Conservation (phyloP, 2,113 vertebrate species). For the Ciconia boyciana region DNA sequence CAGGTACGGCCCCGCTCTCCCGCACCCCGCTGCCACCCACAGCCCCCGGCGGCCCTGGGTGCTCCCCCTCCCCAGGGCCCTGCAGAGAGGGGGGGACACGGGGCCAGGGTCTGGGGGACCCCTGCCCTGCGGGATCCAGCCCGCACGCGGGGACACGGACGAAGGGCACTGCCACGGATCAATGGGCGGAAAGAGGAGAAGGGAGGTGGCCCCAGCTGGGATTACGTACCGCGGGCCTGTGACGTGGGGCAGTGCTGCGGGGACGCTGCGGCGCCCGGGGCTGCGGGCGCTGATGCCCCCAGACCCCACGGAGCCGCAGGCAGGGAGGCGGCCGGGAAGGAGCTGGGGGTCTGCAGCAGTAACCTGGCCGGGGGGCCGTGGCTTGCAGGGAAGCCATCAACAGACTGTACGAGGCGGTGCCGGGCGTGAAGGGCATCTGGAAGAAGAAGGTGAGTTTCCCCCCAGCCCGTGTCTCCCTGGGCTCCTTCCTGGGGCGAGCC, state of each 20-base stretch:
- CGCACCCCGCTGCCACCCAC: accelerated
- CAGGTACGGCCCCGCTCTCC: conserved; percentile 72
- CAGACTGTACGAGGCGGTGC: conserved; percentile 90
- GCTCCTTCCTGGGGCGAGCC: background rate
- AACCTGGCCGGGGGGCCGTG: background rate
- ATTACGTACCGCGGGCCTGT: background rate
- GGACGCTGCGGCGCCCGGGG: accelerated
- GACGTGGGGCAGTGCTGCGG: background rate
- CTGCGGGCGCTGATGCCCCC: background rate
- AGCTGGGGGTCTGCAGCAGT: background rate
- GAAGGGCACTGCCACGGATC: background rate
- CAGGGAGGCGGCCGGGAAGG: background rate
- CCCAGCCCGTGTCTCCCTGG: accelerated
- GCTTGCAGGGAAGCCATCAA: conserved; percentile 92
- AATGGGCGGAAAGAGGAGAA: conserved; percentile 30
- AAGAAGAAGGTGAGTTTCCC: conserved; percentile 86
- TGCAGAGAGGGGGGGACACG: accelerated
- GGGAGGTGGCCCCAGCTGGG: background rate
- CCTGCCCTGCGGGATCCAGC: background rate
- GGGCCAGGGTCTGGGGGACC: background rate
- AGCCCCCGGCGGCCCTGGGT: accelerated
- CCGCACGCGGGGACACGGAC: accelerated
- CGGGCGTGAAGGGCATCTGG: conserved; percentile 89
- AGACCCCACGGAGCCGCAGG: accelerated
- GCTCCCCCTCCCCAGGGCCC: background rate